These are phyloP conservation scores for Nyctereutes procyonoides DNA, from an alignment of 2,113 vertebrate genomes.

Conservation along the genomic window DNA sequence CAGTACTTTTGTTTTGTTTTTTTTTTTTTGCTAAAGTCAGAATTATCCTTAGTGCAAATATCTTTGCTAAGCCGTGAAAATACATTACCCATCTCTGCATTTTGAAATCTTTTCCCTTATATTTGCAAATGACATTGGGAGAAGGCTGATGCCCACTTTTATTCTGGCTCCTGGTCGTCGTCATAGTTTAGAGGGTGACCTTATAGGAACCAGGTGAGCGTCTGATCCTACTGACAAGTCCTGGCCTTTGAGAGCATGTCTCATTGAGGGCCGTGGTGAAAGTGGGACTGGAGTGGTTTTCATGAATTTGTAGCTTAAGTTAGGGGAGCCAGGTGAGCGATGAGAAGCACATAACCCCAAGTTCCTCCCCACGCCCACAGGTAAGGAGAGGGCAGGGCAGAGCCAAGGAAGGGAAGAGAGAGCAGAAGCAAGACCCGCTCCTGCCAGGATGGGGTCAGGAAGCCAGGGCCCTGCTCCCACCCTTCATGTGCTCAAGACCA, in stretches of 20 bases:
- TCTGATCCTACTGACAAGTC: background rate
- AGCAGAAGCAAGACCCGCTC: background rate
- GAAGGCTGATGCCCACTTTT: background rate
- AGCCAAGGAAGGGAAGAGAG: background rate
- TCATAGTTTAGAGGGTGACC: background rate
- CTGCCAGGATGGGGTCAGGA: background rate
- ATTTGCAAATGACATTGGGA: background rate
- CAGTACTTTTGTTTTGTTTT: too few relatives aligned
- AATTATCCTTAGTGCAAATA: background rate
- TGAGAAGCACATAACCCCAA: background rate
- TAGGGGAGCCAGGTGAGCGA: background rate
- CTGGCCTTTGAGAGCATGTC: background rate
- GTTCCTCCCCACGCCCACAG: background rate
- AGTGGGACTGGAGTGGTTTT: background rate
- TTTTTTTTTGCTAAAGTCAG: background rate
- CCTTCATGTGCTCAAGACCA: background rate
- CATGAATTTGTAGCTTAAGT: background rate
- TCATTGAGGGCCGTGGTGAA: background rate
- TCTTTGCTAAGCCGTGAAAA: slow-evolving; percentile 20
- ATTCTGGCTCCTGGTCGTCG: background rate
- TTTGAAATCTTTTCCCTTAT: background rate
- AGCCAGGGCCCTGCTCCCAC: background rate
- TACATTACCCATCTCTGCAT: background rate
- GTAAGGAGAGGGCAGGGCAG: background rate
- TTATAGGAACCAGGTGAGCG: background rate